Conservation (phyloP, 2,797 vertebrate species). For the Luscinia megarhynchos region DNA sequence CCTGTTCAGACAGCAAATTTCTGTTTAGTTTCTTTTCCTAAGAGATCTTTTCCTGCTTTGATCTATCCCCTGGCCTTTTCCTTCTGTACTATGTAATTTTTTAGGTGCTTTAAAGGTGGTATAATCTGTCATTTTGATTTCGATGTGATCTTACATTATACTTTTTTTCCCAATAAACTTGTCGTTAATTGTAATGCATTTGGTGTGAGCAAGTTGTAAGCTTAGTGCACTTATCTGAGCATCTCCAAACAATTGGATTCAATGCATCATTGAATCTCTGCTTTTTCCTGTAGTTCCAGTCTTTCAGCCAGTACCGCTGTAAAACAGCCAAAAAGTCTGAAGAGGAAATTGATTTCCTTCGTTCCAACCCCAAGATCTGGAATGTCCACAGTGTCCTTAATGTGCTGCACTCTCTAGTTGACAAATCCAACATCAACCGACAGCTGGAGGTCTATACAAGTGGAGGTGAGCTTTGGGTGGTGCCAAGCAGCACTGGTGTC, state of each 20-base stretch:
- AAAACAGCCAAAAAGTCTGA: conserved; percentile 97
- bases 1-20: not conserved
- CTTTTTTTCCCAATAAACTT: not conserved
- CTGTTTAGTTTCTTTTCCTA: not conserved
- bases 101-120: not conserved
- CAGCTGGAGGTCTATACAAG: conserved; percentile 99
- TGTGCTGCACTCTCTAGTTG: conserved; percentile 95
- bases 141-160: not conserved
- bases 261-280: not conserved
- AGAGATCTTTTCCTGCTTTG: not conserved
- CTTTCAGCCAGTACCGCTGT: conserved; percentile 98
- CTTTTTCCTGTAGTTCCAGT: conserved; percentile 87
- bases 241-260: not conserved
- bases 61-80: not conserved
- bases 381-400: conserved; percentile 98
- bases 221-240: not conserved
- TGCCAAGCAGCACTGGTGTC: not conserved
- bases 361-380: conserved; percentile 99
- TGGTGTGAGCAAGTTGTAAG: not conserved
- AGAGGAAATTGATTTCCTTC: conserved; percentile 96
- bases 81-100: not conserved
- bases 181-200: not conserved
- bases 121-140: not conserved
- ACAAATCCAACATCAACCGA: conserved; percentile 98
- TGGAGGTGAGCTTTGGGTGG: conserved; percentile 83